Conservation (phyloP, 2,888 invertebrate species). For the Acleris laterana region DNA sequence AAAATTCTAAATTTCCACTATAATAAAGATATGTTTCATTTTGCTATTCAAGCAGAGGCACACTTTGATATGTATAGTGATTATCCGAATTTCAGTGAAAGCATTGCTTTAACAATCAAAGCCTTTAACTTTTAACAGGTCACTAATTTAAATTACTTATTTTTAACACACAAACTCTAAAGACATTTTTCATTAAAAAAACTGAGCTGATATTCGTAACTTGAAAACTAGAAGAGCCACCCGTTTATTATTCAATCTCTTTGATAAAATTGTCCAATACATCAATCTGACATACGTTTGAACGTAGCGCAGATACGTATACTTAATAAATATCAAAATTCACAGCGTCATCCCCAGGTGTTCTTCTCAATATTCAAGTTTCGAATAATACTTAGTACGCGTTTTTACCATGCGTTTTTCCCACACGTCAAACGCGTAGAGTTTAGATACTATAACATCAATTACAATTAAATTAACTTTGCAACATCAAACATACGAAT, state of each 20-base stretch:
- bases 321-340: not conserved
- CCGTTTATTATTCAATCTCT: not conserved
- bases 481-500: slow-evolving; percentile 52
- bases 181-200: slow-evolving; percentile 20
- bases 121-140: slow-evolving; percentile 46
- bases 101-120: slow-evolving; percentile 76
- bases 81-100: slow-evolving; percentile 62
- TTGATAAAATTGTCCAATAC: not conserved
- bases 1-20: slow-evolving; percentile 77
- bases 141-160: slow-evolving; percentile 27
- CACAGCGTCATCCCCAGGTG: no score
- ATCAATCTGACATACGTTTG: not conserved
- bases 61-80: slow-evolving; percentile 82
- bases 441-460: slow-evolving; percentile 30
- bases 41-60: slow-evolving; percentile 82
- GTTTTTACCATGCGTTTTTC: slow-evolving; percentile 2
- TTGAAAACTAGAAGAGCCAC: slow-evolving; percentile 9
- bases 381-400: not conserved
- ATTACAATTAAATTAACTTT: slow-evolving; percentile 52
- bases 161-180: slow-evolving; percentile 29
- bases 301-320: not conserved
- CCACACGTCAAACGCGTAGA: slow-evolving; percentile 13
- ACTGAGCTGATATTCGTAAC: slow-evolving; percentile 26
- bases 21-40: slow-evolving; percentile 76
- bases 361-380: slow-evolving; percentile 14